These are phyloP conservation scores for Zeuzera pyrina DNA, from an alignment of 2,888 invertebrate genomes.

Conservation along the genomic window DNA sequence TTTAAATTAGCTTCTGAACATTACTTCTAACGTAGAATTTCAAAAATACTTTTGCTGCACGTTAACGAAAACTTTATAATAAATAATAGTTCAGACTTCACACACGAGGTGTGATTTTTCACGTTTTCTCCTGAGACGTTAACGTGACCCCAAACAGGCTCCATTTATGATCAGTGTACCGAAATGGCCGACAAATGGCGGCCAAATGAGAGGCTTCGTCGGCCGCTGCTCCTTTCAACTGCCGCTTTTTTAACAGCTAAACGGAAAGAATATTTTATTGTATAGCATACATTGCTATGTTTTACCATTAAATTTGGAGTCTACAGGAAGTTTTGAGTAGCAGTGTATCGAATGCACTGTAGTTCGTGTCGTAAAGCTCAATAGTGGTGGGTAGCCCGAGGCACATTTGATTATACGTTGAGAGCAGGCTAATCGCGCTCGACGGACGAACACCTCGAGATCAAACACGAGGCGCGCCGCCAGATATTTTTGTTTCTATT, in stretches of 20 bases:
- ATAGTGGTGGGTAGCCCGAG: conserved; percentile 44
- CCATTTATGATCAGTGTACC: conserved; percentile 71
- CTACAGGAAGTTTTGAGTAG: conserved; percentile 12
- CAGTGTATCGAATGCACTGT: conserved; percentile 24
- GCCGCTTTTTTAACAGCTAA: conserved; percentile 36
- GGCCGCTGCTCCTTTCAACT: conserved; percentile 48
- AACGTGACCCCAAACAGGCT: conserved; percentile 67
- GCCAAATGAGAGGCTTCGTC: conserved; percentile 71
- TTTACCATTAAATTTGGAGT: neutral
- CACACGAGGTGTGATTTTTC: conserved; percentile 68
- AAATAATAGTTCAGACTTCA: conserved; percentile 59
- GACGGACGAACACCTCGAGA: conserved; percentile 74
- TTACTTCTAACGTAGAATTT: too few relatives aligned
- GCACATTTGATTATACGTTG: conserved; percentile 73
- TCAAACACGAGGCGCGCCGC: conserved; percentile 73
- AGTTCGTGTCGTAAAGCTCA: conserved; percentile 17
- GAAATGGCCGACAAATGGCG: conserved; percentile 73
- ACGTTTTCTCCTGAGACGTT: conserved; percentile 64
- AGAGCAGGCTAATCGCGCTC: conserved; percentile 71
- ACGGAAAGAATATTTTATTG: conserved; percentile 10
- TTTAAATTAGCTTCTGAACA: too few relatives aligned
- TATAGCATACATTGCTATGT: conserved; percentile 17
- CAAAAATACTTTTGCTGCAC: too few relatives aligned
- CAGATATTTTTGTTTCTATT: conserved; percentile 75
- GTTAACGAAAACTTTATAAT: too few relatives aligned